Percentiles rank a stretch among this genome's conserved stretches.
Evolutionary conservation across 2,797 vertebrate species (phyloP).

Genomic region (Falco biarmicus): DNA sequence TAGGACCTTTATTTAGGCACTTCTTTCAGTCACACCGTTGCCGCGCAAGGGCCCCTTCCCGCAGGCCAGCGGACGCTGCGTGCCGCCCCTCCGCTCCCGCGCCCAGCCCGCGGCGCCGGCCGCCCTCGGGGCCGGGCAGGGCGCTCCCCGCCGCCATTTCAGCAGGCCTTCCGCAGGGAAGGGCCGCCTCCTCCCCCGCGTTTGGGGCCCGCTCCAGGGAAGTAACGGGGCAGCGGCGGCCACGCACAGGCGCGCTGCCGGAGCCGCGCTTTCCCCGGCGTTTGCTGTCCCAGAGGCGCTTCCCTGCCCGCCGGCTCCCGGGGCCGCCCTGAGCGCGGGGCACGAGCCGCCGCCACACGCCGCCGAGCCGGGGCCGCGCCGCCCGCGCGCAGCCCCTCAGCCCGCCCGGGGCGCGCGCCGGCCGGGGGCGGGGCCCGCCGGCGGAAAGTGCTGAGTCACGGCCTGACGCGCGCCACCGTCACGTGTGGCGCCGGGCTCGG

Average conservation of each 20-base stretch:
- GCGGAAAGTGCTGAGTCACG: too few relatives aligned
- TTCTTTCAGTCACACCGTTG: not conserved
- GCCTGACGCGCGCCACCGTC: too few relatives aligned
- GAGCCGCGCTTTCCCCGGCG: not conserved
- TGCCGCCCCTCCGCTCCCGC: not conserved
- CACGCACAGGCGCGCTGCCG: not conserved
- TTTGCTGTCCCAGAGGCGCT: not conserved
- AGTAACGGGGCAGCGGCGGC: not conserved
- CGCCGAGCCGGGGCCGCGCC: too few relatives aligned
- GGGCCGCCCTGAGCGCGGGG: too few relatives aligned
- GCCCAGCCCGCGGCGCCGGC: rapidly evolving
- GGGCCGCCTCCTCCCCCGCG: not conserved
- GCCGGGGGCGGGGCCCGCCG: too few relatives aligned
- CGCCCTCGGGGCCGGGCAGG: rapidly evolving
- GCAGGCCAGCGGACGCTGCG: rapidly evolving
- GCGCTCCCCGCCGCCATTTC: not conserved
- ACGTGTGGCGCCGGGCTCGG: too few relatives aligned
- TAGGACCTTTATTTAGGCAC: rapidly evolving
- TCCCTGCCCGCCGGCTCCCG: not conserved
- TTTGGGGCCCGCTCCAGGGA: not conserved
- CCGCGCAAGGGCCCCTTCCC: not conserved
- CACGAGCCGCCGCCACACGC: too few relatives aligned
- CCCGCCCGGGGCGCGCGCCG: too few relatives aligned
- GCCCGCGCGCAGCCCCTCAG: too few relatives aligned
- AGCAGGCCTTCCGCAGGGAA: not conserved